Evolutionary conservation across 2,888 invertebrate genomes (phyloP), one percentile per base, ranked within the genome.

Genomic region (Lepidochrysops patricia): DNA sequence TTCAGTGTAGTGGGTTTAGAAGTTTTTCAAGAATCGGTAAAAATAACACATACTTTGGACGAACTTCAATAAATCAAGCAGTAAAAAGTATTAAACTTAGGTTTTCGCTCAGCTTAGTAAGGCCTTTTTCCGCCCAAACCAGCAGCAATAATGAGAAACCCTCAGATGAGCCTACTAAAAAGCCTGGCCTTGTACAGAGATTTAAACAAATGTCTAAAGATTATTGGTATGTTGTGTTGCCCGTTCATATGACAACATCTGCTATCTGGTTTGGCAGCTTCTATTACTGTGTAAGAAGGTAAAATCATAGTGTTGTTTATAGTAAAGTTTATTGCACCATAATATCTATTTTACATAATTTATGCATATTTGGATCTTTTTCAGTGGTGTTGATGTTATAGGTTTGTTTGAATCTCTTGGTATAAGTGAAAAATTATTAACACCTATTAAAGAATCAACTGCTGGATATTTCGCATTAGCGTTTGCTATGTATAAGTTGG

Each of bases 181-280:
- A 95, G 77, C 74, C 85, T 68, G 91, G 93, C 0, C 76, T 97
- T 2, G 93, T 96, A 73, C 92, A 95, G 70, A 93, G 92, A 73
- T 97, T 98, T 81, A 98, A 97, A 80, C 90, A 94, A 73, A 96
- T 98, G 94, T 96, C 96, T 76, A 95, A 95, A 77, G 95, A 98
- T 76, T 98, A 99, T 84, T 99, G 99, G 96, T 98, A 99, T 84
- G 95, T 99, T 60, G 86, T 98, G 61, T 90, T 99, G 61, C 98
- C 97, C 3, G 98, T 99, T 2, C 99, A 99, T 84, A 75, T 95
- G 57, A 91, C 93, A 15, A 98, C 98, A 7, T 99, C 98, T 1
- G 87, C 92, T 32, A 90, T 94, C 60, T 99, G 98, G 98, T 93
- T 95, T 79, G 95, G 94, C 13, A 88, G 93, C 19, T 97, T 98